Percentiles rank a stretch among this genome's conserved stretches.
phyloP scores from a whole-genome alignment of 35 echinoderm and acorn worm genomes.

The Holothuria glaberrima region DNA sequence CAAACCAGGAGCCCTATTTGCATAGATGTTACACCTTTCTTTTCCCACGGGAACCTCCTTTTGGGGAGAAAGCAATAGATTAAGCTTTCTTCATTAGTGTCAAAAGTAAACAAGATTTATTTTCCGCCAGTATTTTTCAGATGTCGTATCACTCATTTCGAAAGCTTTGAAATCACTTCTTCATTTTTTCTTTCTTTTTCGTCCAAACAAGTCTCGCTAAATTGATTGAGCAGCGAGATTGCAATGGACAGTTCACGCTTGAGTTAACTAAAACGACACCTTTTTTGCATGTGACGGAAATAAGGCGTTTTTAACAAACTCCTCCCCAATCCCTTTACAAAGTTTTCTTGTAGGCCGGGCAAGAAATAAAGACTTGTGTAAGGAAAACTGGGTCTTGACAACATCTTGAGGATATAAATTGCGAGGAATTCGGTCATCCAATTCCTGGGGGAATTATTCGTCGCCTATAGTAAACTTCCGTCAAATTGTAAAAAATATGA shows the following conservation, averaged over 20 bases:
- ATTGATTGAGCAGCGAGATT: slow-evolving; percentile 50
- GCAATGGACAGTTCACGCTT: slow-evolving; percentile 23
- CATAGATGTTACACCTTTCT: slow-evolving; percentile 29
- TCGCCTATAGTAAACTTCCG: slow-evolving; percentile 63
- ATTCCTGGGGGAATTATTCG: slow-evolving; percentile 46
- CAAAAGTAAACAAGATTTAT: slow-evolving; percentile 52
- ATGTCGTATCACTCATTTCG: slow-evolving; percentile 28
- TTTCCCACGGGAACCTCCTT: slow-evolving; percentile 5
- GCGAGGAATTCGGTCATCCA: slow-evolving; percentile 50
- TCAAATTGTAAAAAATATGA: slow-evolving; percentile 59
- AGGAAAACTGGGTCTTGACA: slow-evolving; percentile 58
- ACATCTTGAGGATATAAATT: slow-evolving; percentile 59
- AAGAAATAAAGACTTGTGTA: slow-evolving; percentile 31
- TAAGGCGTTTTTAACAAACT: slow-evolving; percentile 58
- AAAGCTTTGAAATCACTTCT: slow-evolving; percentile 31
- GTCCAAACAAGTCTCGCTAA: slow-evolving; percentile 31
- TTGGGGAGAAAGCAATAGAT: neutral
- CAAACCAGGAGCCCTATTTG: slow-evolving; percentile 17
- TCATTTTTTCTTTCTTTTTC: slow-evolving; percentile 19
- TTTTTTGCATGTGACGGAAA: slow-evolving; percentile 31
- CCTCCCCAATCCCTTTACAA: slow-evolving; percentile 42
- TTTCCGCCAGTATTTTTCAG: slow-evolving; percentile 21
- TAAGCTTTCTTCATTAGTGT: slow-evolving; percentile 39
- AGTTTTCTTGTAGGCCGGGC: slow-evolving; percentile 25
- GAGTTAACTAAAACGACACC: slow-evolving; percentile 56